Conservation (phyloP, 2,797 vertebrate species). For the Danio tinwini region DNA sequence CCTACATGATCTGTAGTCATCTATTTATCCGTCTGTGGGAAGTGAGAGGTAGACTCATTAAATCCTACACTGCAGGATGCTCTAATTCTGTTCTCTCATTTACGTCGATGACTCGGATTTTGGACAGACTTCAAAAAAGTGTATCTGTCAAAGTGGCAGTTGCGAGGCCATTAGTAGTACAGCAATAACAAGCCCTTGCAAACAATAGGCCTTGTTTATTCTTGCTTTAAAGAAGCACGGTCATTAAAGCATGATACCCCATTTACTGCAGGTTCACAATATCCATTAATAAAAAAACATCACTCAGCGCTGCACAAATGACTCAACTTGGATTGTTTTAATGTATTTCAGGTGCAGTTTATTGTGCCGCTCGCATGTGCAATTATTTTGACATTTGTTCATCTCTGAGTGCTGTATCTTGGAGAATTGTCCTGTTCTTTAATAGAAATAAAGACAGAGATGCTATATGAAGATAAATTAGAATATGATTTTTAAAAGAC, state of each 20-base stretch:
- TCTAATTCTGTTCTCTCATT: conserved; percentile 42
- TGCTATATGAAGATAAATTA: background rate
- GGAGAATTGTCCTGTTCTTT: background rate
- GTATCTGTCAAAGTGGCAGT: conserved; percentile 22
- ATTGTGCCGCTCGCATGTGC: background rate
- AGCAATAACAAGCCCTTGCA: background rate
- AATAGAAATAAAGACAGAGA: background rate
- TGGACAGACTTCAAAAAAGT: conserved; percentile 17
- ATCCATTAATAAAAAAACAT: background rate
- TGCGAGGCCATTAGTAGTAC: conserved; percentile 11
- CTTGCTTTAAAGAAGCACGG: background rate
- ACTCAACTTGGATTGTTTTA: background rate
- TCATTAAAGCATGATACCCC: background rate
- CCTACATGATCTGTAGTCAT: conserved; percentile 38
- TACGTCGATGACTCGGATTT: conserved; percentile 30
- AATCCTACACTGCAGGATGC: conserved; percentile 33
- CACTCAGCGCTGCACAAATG: background rate
- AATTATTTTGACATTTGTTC: background rate
- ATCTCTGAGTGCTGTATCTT: background rate
- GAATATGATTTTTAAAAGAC: background rate
- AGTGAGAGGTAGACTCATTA: conserved; percentile 48
- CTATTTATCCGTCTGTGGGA: conserved; percentile 44
- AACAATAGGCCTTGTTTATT: conserved; percentile 3
- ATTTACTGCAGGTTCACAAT: conserved; percentile 8
- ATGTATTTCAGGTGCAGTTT: background rate